Base-by-base conservation (phyloP, 2,797 vertebrate species). In the Xerus rutilus region DNA sequence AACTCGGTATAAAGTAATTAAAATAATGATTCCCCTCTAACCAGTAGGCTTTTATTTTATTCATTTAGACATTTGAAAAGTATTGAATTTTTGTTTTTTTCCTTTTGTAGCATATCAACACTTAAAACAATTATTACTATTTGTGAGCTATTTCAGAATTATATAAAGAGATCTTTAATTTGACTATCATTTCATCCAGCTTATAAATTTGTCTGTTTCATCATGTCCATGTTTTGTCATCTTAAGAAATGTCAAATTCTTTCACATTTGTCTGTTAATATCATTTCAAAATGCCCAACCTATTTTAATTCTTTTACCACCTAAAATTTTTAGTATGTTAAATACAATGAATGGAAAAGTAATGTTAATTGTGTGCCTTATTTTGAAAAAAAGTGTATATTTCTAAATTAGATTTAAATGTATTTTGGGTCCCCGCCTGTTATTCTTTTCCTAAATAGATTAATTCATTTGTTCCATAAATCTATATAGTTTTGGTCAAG, bases 381-480 rank as follows among this genome's bases (percentile, higher is more conserved):
- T 76, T 91, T 89, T 59, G 76, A 91, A 62, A 95, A 85, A 32
- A 96, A 92, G 69, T 59, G 49, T 45, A 54, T 76, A 86, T 92
- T 89, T 86, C 28, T 96, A 62, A 96, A 70, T 89, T 92, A 94
- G 88, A 94, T 65, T 43, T 94, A 82, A 94, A 90, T 39, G 4
- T 87, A 82, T 78, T 83, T 96, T 17, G n/a, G 21, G 28, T 59
- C 18, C 47, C 10, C 5, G 70, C 81, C 92, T 94, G 39, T 57
- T 77, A 84, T 89, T 87, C 15, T 90, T 92, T 67, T 83, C 59
- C 43, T 78, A 39, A 93, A 64, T 25, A 92, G 35, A 49, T 64
- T 43, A 91, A 78, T 84, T 93, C 2, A 70, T 57, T 49, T 87
- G 39, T 74, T 91, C n/a, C 64, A 12, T 91, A 96, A 89, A 89